A percentile compares a stretch with the other conserved stretches of the same genome.
phyloP scores from a whole-genome alignment of 2,888 invertebrate genomes.

The Dicyrtoma fusca region DNA sequence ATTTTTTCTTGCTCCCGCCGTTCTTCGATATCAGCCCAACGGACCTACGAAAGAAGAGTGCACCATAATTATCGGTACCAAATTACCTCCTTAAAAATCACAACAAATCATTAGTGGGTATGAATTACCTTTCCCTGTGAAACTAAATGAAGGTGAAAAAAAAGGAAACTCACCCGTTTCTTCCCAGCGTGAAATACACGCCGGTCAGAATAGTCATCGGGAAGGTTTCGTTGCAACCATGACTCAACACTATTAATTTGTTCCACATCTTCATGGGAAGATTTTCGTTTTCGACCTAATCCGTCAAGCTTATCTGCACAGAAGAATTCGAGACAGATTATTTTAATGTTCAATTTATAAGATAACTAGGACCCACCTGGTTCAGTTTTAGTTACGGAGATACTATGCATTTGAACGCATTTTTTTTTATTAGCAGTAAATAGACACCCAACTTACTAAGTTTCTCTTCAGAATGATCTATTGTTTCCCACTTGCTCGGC shows the following conservation, averaged over 20 bases:
- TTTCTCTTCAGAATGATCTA: conserved; percentile 67
- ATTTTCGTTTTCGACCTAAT: conserved; percentile 73
- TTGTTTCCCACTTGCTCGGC: conserved; percentile 84
- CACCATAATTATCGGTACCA: too few species aligned
- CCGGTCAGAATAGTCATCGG: conserved; percentile 70
- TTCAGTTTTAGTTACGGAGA: too few species aligned
- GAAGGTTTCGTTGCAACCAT: conserved; percentile 74
- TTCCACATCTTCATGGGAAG: conserved; percentile 57
- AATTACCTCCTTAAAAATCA: too few species aligned
- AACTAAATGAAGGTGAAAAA: too few species aligned
- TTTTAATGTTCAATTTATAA: too few species aligned
- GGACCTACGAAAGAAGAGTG: conserved; percentile 81
- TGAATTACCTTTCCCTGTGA: too few species aligned
- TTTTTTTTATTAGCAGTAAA: too few species aligned
- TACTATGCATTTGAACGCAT: too few species aligned
- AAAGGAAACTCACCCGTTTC: conserved; percentile 74
- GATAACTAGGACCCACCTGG: too few species aligned
- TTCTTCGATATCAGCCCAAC: conserved; percentile 98
- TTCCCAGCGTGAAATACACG: conserved; percentile 71
- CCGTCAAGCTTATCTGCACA: conserved; percentile 93
- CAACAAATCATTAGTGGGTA: too few species aligned
- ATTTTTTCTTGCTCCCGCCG: conserved; percentile 87
- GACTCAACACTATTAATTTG: conserved; percentile 78
- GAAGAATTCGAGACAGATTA: too few species aligned
- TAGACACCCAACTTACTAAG: conserved; percentile 84